phyloP scores from a whole-genome alignment of 2,113 vertebrate genomes.

The Ochotona curzoniae region DNA sequence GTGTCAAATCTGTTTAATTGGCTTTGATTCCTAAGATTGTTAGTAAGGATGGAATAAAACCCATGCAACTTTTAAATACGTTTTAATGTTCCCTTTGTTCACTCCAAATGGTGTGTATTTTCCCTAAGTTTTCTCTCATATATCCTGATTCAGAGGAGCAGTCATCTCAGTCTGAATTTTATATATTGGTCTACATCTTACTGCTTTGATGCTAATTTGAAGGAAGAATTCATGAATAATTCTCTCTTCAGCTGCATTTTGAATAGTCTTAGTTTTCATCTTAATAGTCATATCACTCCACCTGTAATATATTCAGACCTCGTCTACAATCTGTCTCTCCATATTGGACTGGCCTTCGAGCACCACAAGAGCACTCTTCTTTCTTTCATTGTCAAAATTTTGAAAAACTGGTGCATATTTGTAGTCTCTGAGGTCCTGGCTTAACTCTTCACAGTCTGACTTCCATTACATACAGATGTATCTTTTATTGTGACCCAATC shows the following conservation, averaged over 20 bases:
- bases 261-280: conserved; percentile 22
- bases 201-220: conserved; percentile 36
- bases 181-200: conserved; percentile 40
- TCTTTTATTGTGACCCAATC: conserved; percentile 3
- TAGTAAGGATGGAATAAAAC: not conserved
- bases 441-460: not conserved
- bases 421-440: not conserved
- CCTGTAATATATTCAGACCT: not conserved
- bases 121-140: not conserved
- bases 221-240: conserved; percentile 43
- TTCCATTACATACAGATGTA: not conserved
- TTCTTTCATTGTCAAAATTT: not conserved
- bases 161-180: not conserved
- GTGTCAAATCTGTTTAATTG: not conserved
- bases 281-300: not conserved
- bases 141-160: conserved; percentile 35
- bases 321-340: not conserved
- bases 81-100: conserved; percentile 15
- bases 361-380: not conserved
- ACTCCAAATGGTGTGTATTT: not conserved
- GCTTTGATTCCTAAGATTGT: not conserved
- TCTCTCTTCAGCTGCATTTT: not conserved
- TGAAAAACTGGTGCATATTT: not conserved
- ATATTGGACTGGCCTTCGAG: not conserved
- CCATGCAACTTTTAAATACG: not conserved